Percentiles rank a stretch among this genome's conserved stretches.
phyloP scores from a whole-genome alignment of 2,888 invertebrate species.

The Crepidodera aurea region DNA sequence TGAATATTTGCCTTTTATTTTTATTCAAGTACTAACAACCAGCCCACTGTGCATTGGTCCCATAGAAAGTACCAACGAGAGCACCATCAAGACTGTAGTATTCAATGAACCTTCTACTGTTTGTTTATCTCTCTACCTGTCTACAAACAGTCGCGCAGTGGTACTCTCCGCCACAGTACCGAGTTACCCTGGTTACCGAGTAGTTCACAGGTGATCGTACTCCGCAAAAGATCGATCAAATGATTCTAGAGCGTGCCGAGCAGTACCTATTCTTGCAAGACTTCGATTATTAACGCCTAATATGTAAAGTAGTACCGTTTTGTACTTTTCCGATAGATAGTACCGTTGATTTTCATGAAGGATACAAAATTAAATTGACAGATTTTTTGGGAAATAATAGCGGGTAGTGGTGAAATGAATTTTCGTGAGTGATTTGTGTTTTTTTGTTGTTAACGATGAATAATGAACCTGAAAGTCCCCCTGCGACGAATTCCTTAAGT shows the following conservation, averaged over 20 bases:
- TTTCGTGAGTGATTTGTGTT: conserved; percentile 12
- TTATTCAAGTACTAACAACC: too few species aligned
- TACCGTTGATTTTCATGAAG: neutral
- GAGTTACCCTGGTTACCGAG: neutral
- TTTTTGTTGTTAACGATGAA: conserved; percentile 47
- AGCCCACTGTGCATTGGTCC: too few species aligned
- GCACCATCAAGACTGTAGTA: neutral
- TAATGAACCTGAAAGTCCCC: conserved; percentile 56
- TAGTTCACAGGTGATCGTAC: conserved; percentile 21
- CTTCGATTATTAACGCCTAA: conserved; percentile 3
- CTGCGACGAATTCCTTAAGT: conserved; percentile 63
- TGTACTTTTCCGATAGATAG: neutral
- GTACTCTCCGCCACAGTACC: neutral
- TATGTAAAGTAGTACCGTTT: conserved; percentile 4
- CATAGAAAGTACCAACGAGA: too few species aligned
- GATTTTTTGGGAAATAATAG: neutral
- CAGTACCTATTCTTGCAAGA: conserved; percentile 2
- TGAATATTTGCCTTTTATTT: too few species aligned
- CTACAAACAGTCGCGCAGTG: conserved; percentile 12
- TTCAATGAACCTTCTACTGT: conserved; percentile 23
- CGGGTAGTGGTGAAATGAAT: neutral
- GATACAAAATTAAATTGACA: too few species aligned
- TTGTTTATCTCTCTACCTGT: conserved; percentile 24
- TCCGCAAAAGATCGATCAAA: neutral
- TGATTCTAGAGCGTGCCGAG: neutral